phyloP scores from a whole-genome alignment of 2,888 invertebrate species.

The Aphodius granarius region DNA sequence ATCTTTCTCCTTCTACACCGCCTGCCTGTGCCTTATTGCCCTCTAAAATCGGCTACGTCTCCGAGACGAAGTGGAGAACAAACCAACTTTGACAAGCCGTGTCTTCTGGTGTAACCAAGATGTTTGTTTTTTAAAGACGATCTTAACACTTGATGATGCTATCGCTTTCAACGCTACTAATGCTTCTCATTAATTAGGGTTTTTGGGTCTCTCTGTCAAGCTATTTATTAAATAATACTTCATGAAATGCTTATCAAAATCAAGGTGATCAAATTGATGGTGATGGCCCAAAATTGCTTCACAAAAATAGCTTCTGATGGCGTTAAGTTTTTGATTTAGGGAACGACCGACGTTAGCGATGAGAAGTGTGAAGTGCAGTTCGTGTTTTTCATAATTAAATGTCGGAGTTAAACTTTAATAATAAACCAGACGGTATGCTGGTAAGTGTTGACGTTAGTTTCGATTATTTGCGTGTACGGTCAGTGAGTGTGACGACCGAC shows the following conservation, averaged over 20 bases:
- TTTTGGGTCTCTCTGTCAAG: background rate
- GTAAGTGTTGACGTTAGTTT: conserved; percentile 4
- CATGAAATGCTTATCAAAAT: background rate
- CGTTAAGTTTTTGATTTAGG: background rate
- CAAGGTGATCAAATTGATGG: too few species aligned
- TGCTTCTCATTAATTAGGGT: background rate
- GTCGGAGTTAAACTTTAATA: background rate
- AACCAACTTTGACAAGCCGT: background rate
- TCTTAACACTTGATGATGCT: background rate
- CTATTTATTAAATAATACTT: too few species aligned
- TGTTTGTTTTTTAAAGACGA: background rate
- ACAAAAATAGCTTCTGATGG: background rate
- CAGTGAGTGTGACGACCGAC: conserved; percentile 6
- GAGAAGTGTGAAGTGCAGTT: background rate
- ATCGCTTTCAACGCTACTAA: background rate
- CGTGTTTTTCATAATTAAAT: background rate
- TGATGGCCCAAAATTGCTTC: too few species aligned
- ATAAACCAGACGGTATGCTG: background rate
- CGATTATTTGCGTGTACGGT: conserved; percentile 8
- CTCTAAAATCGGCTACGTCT: background rate
- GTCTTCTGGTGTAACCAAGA: background rate
- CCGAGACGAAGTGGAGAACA: background rate
- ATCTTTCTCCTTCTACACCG: conserved; percentile 10
- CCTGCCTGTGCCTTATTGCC: background rate
- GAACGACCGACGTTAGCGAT: background rate